Evolutionary conservation across 2,797 vertebrate species (phyloP), one percentile per base, ranked within the genome.

Genomic region (Triplophysa bombifrons): DNA sequence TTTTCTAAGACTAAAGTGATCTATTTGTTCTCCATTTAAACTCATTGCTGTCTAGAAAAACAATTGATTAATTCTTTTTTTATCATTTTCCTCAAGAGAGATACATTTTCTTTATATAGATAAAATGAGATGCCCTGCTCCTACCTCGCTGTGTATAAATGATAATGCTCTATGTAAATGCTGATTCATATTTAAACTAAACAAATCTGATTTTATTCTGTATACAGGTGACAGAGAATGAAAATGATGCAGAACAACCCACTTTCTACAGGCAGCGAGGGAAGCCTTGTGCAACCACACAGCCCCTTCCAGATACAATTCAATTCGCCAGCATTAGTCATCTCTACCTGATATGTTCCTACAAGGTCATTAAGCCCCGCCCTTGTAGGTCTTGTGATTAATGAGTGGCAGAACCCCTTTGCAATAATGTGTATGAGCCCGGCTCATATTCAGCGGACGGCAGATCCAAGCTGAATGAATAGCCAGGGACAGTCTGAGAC

Each of bases 271-370:
- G 78, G 83, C 86, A 86, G 86, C 84, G 76, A 86, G 81, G 89
- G 85, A 85, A 84, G 83, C 83, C 82, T 70, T 20, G 19, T 83
- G 88, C 73, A 94, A 94, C 92, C 91, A 94, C 96, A 94, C 96
- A 96, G 96, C 95, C 96, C 97, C 96, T 96, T 96, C 95, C 96
- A 96, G 95, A 97, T 97, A 98, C 97, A 96, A 97, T 97, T 98
- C 96, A 96, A 98, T 98, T 97, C 96, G 93, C 94, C 94, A 94
- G 96, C 95, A 96, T 89, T 94, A 95, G 95, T 96, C 95, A 96
- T 96, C 96, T 95, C 94, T 95, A 96, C 95, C 96, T 99, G 97
- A 99, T 99, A 96, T 98, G 95, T 95, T 96, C 96, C 96, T 96
- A 96, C 97, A 97, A 99, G 96, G 98, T 99, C 96, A 98, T 98